Percentiles rank a stretch among this genome's conserved stretches.
phyloP scores from a whole-genome alignment of 2,113 vertebrate species.

The Rhinolophus ferrumequinum region DNA sequence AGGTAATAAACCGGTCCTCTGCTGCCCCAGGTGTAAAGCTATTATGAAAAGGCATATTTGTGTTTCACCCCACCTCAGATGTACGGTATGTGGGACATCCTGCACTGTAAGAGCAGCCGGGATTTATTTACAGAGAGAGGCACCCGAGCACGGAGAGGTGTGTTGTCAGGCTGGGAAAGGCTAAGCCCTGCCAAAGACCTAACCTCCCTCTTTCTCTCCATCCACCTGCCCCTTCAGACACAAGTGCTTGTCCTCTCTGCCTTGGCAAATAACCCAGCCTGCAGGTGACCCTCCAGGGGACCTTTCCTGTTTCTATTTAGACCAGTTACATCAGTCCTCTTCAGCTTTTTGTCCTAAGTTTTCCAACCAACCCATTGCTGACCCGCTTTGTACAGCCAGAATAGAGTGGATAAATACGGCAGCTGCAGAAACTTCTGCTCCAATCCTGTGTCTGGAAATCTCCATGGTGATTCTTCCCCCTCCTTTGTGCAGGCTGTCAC shows the following conservation, averaged over 20 bases:
- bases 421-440: not conserved
- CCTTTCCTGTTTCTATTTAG: not conserved
- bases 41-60: constrained; percentile 89
- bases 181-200: not conserved
- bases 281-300: accelerated
- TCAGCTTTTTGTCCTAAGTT: not conserved
- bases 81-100: constrained; percentile 84
- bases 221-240: not conserved
- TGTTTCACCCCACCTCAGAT: constrained; percentile 86
- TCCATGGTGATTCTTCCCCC: not conserved
- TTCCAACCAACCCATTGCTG: not conserved
- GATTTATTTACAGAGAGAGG: constrained; percentile 76
- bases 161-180: not conserved
- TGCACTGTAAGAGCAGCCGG: constrained; percentile 64
- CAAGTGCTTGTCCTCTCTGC: not conserved
- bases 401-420: not conserved
- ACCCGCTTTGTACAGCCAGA: not conserved
- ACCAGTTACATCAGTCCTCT: not conserved
- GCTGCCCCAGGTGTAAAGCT: constrained; percentile 89
- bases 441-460: not conserved
- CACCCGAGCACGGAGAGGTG: not conserved
- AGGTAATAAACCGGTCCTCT: constrained; percentile 87
- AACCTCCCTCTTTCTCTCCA: not conserved
- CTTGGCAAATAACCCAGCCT: not conserved
- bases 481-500: not conserved